Evolutionary conservation across 2,797 vertebrate species (phyloP).

Genomic region (Sarcoramphus papa): DNA sequence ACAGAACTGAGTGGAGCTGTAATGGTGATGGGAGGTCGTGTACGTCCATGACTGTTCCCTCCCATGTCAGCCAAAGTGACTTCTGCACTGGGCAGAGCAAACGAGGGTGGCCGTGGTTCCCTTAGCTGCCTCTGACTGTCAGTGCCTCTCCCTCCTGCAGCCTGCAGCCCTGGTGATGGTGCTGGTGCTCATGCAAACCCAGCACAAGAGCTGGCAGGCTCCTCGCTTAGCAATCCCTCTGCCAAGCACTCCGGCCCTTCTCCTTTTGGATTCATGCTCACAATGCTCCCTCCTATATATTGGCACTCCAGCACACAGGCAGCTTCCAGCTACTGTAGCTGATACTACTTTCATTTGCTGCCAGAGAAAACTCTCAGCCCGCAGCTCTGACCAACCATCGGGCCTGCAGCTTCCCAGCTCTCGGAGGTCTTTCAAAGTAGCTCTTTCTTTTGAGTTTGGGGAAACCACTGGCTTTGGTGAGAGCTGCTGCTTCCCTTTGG

Average conservation of each 20-base stretch:
- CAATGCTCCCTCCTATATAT: background rate
- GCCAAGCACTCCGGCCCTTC: background rate
- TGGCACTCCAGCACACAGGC: slow-evolving; percentile 1
- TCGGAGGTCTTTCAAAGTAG: background rate
- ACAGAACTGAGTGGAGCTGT: background rate
- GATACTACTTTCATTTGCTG: slow-evolving; percentile 38
- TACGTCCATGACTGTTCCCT: background rate
- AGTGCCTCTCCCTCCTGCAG: background rate
- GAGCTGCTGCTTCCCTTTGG: background rate
- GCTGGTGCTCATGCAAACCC: background rate
- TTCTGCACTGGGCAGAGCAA: background rate
- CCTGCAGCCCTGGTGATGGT: background rate
- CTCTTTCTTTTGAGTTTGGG: background rate
- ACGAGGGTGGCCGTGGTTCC: background rate
- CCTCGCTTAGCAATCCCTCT: background rate
- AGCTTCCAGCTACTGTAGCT: slow-evolving; percentile 41
- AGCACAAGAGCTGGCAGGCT: background rate
- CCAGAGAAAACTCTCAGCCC: slow-evolving; percentile 41
- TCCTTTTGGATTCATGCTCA: background rate
- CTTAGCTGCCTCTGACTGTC: background rate
- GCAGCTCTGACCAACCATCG: background rate
- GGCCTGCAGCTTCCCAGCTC: background rate
- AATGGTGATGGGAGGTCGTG: background rate
- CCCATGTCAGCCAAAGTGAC: background rate
- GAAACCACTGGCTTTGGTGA: background rate